Conservation (phyloP, 1,140 invertebrate genomes). For the Battus philenor region DNA sequence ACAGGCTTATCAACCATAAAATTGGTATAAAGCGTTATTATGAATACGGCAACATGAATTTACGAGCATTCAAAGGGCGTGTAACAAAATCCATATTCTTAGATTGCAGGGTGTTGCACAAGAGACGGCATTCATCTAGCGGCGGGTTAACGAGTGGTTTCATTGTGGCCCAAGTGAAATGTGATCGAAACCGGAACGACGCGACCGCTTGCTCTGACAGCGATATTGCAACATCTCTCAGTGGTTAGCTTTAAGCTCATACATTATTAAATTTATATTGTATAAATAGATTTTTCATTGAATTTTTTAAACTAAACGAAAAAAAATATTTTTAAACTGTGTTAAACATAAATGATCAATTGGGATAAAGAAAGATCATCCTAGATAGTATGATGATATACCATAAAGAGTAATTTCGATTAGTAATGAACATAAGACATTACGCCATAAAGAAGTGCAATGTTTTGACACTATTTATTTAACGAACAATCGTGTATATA, state of each 20-base stretch:
- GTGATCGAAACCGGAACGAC: constrained; percentile 32
- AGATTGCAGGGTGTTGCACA: constrained; percentile 41
- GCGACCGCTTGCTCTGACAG: constrained; percentile 8
- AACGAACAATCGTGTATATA: too few relatives aligned
- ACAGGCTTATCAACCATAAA: constrained; percentile 18
- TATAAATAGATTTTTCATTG: too few relatives aligned
- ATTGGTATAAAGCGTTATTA: constrained; percentile 26
- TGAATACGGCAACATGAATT: constrained; percentile 29
- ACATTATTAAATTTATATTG: neutral
- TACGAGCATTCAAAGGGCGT: constrained; percentile 34
- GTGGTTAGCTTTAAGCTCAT: constrained; percentile 2
- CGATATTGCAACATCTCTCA: constrained; percentile 7
- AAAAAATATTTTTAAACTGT: too few relatives aligned
- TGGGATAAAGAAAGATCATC: too few relatives aligned
- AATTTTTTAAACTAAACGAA: too few relatives aligned
- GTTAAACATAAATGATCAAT: too few relatives aligned
- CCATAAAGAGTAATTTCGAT: too few relatives aligned
- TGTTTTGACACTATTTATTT: too few relatives aligned
- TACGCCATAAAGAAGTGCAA: too few relatives aligned
- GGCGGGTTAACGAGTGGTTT: constrained; percentile 38
- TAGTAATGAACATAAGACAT: too few relatives aligned
- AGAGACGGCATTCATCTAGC: constrained; percentile 51
- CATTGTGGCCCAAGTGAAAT: constrained; percentile 44
- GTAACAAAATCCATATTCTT: constrained; percentile 54
- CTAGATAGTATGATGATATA: too few relatives aligned